Evolutionary conservation across 2,888 invertebrate species (phyloP).

Genomic region (Nipponacmea schrenckii): DNA sequence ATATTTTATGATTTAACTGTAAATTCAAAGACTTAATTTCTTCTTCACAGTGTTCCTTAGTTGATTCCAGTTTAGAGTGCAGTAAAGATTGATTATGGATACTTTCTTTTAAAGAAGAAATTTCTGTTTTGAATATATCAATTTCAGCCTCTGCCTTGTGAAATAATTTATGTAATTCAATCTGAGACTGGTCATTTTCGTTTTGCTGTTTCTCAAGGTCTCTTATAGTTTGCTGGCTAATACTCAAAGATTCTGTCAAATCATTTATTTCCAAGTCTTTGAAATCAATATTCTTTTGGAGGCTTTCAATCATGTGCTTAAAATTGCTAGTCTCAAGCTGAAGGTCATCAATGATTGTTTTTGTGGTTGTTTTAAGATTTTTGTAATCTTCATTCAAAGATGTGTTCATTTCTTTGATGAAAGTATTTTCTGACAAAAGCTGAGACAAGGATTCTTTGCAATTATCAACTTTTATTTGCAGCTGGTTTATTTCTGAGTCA

Average conservation of each 20-base stretch:
- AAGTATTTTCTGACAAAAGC: too few relatives aligned
- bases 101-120: slow-evolving; percentile 17
- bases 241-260: not conserved
- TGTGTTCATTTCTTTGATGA: too few relatives aligned
- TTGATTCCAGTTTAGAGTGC: slow-evolving; percentile 28
- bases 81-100: slow-evolving; percentile 28
- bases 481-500: too few relatives aligned
- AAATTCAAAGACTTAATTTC: slow-evolving; percentile 27
- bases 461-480: too few relatives aligned
- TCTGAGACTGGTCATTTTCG: slow-evolving; percentile 11
- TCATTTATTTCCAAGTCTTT: slow-evolving; percentile 1
- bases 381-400: too few relatives aligned
- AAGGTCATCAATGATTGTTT: too few relatives aligned
- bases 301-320: not conserved
- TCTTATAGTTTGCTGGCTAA: slow-evolving; percentile 1
- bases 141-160: slow-evolving; percentile 16
- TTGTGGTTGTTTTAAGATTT: too few relatives aligned
- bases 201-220: slow-evolving; percentile 12
- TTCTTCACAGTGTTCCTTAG: slow-evolving; percentile 26
- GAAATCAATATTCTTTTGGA: not conserved
- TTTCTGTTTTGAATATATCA: slow-evolving; percentile 10
- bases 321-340: not conserved
- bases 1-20: not conserved
- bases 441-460: too few relatives aligned
- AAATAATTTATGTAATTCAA: slow-evolving; percentile 10